phyloP scores from a whole-genome alignment of 2,888 invertebrate species.

The Cyaniris semiargus region DNA sequence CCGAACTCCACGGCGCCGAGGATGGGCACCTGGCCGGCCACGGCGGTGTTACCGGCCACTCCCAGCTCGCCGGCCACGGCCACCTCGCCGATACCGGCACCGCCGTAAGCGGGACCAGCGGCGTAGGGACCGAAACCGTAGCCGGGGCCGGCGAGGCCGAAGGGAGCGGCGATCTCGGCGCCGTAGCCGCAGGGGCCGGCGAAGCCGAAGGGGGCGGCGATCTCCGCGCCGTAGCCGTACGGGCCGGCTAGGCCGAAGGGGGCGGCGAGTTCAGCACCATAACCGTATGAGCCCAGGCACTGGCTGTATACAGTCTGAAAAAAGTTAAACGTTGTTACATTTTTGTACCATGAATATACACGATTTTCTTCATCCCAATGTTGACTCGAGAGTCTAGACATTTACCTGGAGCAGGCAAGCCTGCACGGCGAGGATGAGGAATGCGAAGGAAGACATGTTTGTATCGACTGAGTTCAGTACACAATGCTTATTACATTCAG shows the following conservation, averaged over 20 bases:
- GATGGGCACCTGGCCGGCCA: slow-evolving; percentile 50
- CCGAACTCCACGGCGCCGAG: slow-evolving; percentile 48
- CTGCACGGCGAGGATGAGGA: slow-evolving; percentile 45
- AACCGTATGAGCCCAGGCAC: slow-evolving; percentile 30
- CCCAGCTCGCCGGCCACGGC: slow-evolving; percentile 45
- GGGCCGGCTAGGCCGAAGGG: slow-evolving; percentile 23
- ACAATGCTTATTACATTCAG: neutral
- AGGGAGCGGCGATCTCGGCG: slow-evolving; percentile 16
- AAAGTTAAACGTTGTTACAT: neutral
- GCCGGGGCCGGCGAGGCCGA: slow-evolving; percentile 19
- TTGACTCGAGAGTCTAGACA: neutral
- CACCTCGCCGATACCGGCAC: slow-evolving; percentile 27
- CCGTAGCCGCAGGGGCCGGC: slow-evolving; percentile 30
- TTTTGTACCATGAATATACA: neutral
- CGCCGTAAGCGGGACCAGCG: slow-evolving; percentile 36
- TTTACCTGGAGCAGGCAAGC: slow-evolving; percentile 42
- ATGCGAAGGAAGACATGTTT: slow-evolving; percentile 28
- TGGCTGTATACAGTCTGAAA: slow-evolving; percentile 28
- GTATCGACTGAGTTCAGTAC: slow-evolving; percentile 19
- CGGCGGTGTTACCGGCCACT: slow-evolving; percentile 46
- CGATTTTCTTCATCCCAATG: neutral
- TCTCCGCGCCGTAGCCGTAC: slow-evolving; percentile 29
- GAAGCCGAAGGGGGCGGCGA: slow-evolving; percentile 27
- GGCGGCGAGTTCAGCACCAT: slow-evolving; percentile 29
- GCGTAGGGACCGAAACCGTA: slow-evolving; percentile 38